Conservation (phyloP, 2,113 vertebrate species). For the Entosphenus tridentatus region DNA sequence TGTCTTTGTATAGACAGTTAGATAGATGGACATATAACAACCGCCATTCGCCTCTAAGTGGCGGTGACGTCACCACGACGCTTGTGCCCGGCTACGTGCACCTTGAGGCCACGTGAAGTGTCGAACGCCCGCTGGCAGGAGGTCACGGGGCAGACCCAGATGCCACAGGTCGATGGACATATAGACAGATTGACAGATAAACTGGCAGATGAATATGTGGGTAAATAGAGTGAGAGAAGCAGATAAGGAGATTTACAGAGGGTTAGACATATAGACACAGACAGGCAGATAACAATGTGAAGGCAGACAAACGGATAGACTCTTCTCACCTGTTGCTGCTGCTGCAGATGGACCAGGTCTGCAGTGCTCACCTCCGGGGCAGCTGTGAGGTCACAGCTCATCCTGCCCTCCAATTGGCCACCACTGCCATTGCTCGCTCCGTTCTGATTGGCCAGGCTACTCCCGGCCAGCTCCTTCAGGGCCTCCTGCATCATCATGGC, state of each 20-base stretch:
- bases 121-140: too few relatives aligned
- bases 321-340: conserved; percentile 98
- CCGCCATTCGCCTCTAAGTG: too few relatives aligned
- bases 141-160: too few relatives aligned
- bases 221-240: not conserved
- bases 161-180: too few relatives aligned
- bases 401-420: conserved; percentile 99
- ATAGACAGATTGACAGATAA: too few relatives aligned
- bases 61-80: too few relatives aligned
- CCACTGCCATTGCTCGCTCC: conserved; percentile 99
- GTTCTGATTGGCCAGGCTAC: conserved; percentile 99
- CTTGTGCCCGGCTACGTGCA: too few relatives aligned
- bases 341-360: conserved; percentile 99
- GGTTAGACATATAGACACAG: too few relatives aligned
- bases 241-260: not conserved
- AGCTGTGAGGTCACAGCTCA: conserved; percentile 19
- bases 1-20: too few relatives aligned
- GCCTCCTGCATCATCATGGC: conserved; percentile 90
- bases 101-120: too few relatives aligned
- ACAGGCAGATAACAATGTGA: conserved; percentile 10
- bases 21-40: too few relatives aligned
- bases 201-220: too few relatives aligned
- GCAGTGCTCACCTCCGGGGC: conserved; percentile 91
- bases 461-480: conserved; percentile 99
- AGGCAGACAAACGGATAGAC: conserved; percentile 39